Conservation (phyloP, 2,113 vertebrate genomes). For the Melanotaenia duboulayi region DNA sequence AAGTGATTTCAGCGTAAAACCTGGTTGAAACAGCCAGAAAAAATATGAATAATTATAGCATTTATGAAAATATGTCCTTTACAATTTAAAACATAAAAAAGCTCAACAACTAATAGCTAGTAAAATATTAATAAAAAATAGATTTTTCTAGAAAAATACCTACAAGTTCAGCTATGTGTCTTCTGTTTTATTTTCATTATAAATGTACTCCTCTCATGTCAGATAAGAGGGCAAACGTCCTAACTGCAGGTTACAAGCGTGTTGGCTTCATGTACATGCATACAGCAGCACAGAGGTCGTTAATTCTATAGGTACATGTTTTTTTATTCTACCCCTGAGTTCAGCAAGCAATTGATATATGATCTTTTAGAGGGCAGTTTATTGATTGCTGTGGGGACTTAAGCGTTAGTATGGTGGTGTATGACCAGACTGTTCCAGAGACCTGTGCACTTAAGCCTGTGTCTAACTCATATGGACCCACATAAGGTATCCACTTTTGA, state of each 20-base stretch:
- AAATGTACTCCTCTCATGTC: conserved; percentile 4
- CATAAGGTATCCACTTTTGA: conserved; percentile 64
- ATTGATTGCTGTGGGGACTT: conserved; percentile 77
- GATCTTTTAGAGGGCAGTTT: conserved; percentile 66
- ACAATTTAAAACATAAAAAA: too few relatives aligned
- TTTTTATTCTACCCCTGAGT: conserved; percentile 56
- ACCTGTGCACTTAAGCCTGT: conserved; percentile 55
- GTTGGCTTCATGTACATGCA: conserved; percentile 22
- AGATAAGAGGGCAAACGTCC: conserved; percentile 15
- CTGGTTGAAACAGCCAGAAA: too few relatives aligned
- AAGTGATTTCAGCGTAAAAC: too few relatives aligned
- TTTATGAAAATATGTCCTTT: too few relatives aligned
- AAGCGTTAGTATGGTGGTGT: conserved; percentile 55
- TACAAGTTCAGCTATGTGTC: too few relatives aligned
- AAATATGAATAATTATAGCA: too few relatives aligned
- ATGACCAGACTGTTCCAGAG: conserved; percentile 60
- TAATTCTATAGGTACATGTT: conserved; percentile 48
- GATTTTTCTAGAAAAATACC: too few relatives aligned
- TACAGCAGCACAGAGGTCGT: conserved; percentile 37
- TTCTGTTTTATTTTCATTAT: neutral
- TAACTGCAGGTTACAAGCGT: conserved; percentile 1
- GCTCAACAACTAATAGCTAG: too few relatives aligned
- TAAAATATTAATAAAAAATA: too few relatives aligned
- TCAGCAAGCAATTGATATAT: conserved; percentile 74
- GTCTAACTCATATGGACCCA: conserved; percentile 39